These are phyloP conservation scores for Porites lobata DNA, from an alignment of 92 coral and sea anemone genomes.

Conservation along the genomic window DNA sequence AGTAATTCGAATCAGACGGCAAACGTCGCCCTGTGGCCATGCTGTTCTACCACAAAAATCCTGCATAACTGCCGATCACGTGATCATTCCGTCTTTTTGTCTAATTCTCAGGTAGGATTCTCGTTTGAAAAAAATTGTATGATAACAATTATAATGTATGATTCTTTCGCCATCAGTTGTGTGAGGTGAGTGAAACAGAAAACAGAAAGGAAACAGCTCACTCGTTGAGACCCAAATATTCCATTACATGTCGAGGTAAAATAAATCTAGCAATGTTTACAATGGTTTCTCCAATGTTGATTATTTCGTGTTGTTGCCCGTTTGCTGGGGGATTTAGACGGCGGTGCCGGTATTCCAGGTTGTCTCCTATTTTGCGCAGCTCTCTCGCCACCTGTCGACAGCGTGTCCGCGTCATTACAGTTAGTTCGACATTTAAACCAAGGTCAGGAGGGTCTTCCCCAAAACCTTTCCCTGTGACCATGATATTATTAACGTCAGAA, in stretches of 20 bases:
- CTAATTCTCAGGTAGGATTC: no score
- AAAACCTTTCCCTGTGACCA: neutral
- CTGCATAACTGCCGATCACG: no score
- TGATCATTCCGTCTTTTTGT: no score
- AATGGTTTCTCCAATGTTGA: neutral
- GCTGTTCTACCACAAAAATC: no score
- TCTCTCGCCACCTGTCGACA: conserved; percentile 43
- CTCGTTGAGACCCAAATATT: conserved; percentile 11
- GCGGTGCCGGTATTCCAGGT: neutral
- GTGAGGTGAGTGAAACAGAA: neutral
- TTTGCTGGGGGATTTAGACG: conserved; percentile 4
- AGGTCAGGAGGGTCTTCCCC: neutral
- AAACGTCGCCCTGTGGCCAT: no score
- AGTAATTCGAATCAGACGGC: no score
- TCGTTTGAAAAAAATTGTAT: no score
- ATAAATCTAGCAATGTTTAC: conserved; percentile 2
- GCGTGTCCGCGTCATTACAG: conserved; percentile 7
- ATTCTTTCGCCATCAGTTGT: no score
- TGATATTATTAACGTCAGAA: neutral
- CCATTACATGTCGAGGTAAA: conserved; percentile 17
- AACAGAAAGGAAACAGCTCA: neutral
- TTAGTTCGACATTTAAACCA: conserved; percentile 10
- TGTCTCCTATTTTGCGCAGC: conserved; percentile 26
- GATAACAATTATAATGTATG: no score
- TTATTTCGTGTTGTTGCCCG: conserved; percentile 10